Percentiles rank a stretch among this genome's conserved stretches.
Evolutionary conservation across 2,888 invertebrate species (phyloP).

Genomic region (Drosophila incognita): DNA sequence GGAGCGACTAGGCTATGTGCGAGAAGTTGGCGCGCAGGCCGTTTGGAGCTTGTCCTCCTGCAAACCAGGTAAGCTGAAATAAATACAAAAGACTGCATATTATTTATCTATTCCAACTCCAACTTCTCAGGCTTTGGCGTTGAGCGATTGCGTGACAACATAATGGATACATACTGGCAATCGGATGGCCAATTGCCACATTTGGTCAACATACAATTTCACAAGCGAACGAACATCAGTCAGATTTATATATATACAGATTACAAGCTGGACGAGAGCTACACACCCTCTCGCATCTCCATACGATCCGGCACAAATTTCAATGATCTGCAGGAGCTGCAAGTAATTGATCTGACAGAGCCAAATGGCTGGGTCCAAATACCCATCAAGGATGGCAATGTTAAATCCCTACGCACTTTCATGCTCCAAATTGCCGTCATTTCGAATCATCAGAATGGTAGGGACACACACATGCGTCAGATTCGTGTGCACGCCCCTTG

Average conservation of each 20-base stretch:
- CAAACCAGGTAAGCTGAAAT: constrained; percentile 91
- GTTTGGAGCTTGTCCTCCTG: constrained; percentile 99
- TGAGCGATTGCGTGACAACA: constrained; percentile 97
- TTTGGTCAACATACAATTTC: constrained; percentile 98
- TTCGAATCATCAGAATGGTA: constrained; percentile 99
- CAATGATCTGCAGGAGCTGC: constrained; percentile 97
- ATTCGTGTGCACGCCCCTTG: constrained; percentile 97
- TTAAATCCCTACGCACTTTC: constrained; percentile 95
- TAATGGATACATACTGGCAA: constrained; percentile 99
- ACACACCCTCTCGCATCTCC: constrained; percentile 97
- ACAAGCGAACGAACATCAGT: constrained; percentile 96
- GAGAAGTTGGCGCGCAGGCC: constrained; percentile 96
- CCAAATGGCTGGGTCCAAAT: constrained; percentile 98
- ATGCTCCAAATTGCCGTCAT: constrained; percentile 98
- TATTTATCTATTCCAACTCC: background rate
- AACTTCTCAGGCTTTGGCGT: constrained; percentile 94
- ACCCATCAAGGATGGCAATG: constrained; percentile 94
- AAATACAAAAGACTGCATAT: background rate
- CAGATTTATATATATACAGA: constrained; percentile 99
- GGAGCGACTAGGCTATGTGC: constrained; percentile 86
- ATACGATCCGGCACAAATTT: constrained; percentile 97
- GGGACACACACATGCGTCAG: constrained; percentile 99
- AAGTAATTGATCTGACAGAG: constrained; percentile 96
- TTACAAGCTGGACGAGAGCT: constrained; percentile 99
- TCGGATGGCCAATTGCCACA: constrained; percentile 99